Evolutionary conservation across 2,888 invertebrate species (phyloP).

Genomic region (Meliscaeva auricollis): DNA sequence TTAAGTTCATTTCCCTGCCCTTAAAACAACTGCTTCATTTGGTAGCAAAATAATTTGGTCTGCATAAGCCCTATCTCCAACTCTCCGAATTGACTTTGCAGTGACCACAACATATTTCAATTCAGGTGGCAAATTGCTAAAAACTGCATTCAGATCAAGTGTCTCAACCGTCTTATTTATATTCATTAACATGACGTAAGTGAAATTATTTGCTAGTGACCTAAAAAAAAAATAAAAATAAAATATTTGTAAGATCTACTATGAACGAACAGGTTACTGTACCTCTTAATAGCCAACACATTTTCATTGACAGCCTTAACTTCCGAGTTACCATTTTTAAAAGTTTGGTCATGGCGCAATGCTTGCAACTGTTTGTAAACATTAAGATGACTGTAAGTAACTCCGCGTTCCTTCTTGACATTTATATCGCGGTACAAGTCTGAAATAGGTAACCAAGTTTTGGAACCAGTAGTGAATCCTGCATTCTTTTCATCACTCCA

Average conservation of each 20-base stretch:
- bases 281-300: slow-evolving; percentile 84
- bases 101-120: slow-evolving; percentile 19
- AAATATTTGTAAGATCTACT: not conserved
- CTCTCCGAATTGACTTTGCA: slow-evolving; percentile 1
- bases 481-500: slow-evolving; percentile 85
- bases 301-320: slow-evolving; percentile 81
- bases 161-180: not conserved
- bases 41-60: slow-evolving; percentile 11
- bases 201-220: not conserved
- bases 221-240: not conserved
- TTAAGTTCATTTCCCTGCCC: slow-evolving; percentile 30
- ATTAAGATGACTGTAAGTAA: slow-evolving; percentile 85
- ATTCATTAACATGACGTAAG: slow-evolving; percentile 11
- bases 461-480: slow-evolving; percentile 81
- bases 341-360: slow-evolving; percentile 84
- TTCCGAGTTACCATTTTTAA: slow-evolving; percentile 85
- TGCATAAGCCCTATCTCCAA: slow-evolving; percentile 2
- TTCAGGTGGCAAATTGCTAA: not conserved
- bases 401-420: slow-evolving; percentile 84
- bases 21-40: slow-evolving; percentile 21
- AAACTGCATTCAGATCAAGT: not conserved
- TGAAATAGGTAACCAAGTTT: slow-evolving; percentile 84
- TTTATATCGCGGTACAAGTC: slow-evolving; percentile 87
- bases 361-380: slow-evolving; percentile 86
- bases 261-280: not conserved